Evolutionary conservation across 2,888 invertebrate species (phyloP), one percentile per base, ranked within the genome.

Genomic region (Shargacucullia verbasci): DNA sequence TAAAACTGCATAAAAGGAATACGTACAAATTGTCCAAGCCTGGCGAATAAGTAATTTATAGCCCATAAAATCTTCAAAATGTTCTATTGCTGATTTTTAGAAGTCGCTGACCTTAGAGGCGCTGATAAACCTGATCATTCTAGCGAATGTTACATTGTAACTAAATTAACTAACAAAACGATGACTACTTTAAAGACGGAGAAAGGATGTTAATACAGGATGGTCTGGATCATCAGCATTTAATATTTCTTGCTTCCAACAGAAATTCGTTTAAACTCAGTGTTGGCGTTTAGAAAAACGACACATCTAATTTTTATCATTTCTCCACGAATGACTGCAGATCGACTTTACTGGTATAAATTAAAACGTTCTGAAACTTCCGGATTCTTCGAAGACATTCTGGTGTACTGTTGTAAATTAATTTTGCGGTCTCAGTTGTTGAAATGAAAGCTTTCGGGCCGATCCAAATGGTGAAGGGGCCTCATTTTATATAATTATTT

Each of bases 401-500:
- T 14, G 3, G 2, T 27, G 25, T 47, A 31, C 12, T 25, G 9
- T 35, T 29, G 20, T 52, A 14, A 48, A 46, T 44, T 15, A 14
- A 9, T 46, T 47, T 43, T 59, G 35, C 38, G 29, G 39, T 45
- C 40, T 37, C 38, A 34, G 27, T 31, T 7, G 27, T 47, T 33
- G 41, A 40, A 56, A 44, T 38, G 46, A 64, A 63, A 46, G 40
- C 25, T 31, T 53, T 38, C 33, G 45, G 7, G 39, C n/a, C 12
- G 20, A 38, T 67, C 20, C 46, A 37, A 54, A 37, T 13, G 44
- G 48, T 53, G 59, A 48, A 53, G 13, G 40, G 34, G 38, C 25
- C 35, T 40, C 10, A 58, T 50, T 58, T 48, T 35, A 34, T 20
- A 12, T 41, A 37, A 54, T 62, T 50, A 48, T 33, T 40, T 44